phyloP scores from a whole-genome alignment of 2,888 invertebrate species.

The Athetis lepigone region DNA sequence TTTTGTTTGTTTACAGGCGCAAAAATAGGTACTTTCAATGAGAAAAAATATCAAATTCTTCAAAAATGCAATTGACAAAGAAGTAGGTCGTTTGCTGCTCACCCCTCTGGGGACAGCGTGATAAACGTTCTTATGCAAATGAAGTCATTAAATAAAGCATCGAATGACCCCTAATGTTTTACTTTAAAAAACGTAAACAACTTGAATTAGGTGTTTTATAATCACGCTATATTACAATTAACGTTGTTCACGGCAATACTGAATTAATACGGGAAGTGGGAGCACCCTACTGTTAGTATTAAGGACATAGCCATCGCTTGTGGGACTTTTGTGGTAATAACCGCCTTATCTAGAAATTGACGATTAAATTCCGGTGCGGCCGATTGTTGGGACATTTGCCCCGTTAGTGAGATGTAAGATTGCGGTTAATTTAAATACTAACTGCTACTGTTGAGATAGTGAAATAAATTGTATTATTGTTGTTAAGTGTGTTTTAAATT shows the following conservation, averaged over 20 bases:
- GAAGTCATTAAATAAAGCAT: constrained; percentile 64
- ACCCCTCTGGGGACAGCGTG: constrained; percentile 51
- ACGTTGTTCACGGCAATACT: constrained; percentile 67
- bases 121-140: constrained; percentile 67
- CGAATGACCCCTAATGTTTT: constrained; percentile 64
- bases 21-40: too few species aligned
- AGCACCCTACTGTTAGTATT: constrained; percentile 57
- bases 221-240: constrained; percentile 86
- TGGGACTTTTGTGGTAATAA: constrained; percentile 54
- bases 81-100: constrained; percentile 54
- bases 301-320: constrained; percentile 48
- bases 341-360: constrained; percentile 57
- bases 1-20: constrained; percentile 11
- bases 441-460: constrained; percentile 27
- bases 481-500: not conserved
- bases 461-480: constrained; percentile 16
- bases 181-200: constrained; percentile 71
- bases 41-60: constrained; percentile 26
- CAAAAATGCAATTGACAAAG: constrained; percentile 46
- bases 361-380: constrained; percentile 56
- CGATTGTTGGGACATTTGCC: constrained; percentile 55
- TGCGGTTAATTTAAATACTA: constrained; percentile 25
- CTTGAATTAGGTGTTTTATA: constrained; percentile 74
- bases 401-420: constrained; percentile 46
- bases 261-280: constrained; percentile 80